These are phyloP conservation scores for Hemiscyllium ocellatum DNA, from an alignment of 2,113 vertebrate species.

Conservation along the genomic window DNA sequence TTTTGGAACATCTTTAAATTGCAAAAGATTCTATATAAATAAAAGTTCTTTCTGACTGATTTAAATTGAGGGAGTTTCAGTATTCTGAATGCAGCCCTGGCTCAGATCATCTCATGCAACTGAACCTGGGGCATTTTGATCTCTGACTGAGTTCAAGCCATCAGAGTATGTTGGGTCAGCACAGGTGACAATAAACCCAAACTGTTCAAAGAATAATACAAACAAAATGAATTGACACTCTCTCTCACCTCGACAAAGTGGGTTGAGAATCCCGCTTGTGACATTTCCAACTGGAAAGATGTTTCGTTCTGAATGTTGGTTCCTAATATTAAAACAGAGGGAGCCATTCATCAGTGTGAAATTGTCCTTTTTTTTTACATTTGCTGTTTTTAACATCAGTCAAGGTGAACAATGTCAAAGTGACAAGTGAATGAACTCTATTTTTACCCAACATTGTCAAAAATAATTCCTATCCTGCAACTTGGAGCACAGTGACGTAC, in stretches of 20 bases:
- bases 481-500: not conserved
- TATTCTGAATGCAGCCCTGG: not conserved
- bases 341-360: not conserved
- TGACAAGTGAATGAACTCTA: not conserved
- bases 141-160: not conserved
- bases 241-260: slow-evolving; percentile 82
- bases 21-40: not conserved
- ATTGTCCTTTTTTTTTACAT: not conserved
- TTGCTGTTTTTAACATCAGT: slow-evolving; percentile 13
- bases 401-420: not conserved
- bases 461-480: not conserved
- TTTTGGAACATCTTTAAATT: not conserved
- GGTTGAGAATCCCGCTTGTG: slow-evolving; percentile 93
- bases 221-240: not conserved
- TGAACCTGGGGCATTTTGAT: not conserved
- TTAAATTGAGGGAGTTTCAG: too few relatives aligned
- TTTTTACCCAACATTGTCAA: not conserved
- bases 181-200: not conserved
- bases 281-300: slow-evolving; percentile 90
- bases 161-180: too few relatives aligned
- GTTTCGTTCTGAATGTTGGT: slow-evolving; percentile 77
- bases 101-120: not conserved
- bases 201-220: not conserved
- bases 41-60: not conserved
- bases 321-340: slow-evolving; percentile 54